Base-by-base conservation (phyloP, 2,888 invertebrate genomes). In the Drosophila kambysellisi region DNA sequence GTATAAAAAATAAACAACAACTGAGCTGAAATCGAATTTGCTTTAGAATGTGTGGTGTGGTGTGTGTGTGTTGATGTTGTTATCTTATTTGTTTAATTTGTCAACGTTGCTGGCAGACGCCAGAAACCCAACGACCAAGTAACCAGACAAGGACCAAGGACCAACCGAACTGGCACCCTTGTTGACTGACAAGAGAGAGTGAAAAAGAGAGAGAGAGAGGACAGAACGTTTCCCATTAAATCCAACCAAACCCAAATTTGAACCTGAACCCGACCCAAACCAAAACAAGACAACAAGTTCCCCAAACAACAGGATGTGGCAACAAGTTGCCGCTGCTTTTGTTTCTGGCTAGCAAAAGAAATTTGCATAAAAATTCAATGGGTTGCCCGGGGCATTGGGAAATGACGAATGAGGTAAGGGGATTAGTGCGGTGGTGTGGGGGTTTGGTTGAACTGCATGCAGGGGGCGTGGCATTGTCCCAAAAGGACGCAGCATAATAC, bases 31-130 rank as follows among this genome's bases (percentile, higher is more conserved):
- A 88, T 84, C 88, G 81, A 85, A 88, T 84, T 78, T 70, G 57
- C 29, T 32, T 56, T 50, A 12, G 20, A 39, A 9, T 64, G 39
- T 56, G 53, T 53, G 32, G n/a, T 30, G 48, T 64, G 41, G 25
- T 25, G 25, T 25, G n/a, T 30, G 48, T 64, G 41, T 71, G 66
- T 66, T 68, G 74, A 69, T 76, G 75, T 54, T 81, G 73, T 81
- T 83, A 73, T 83, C 79, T 83, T 87, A 83, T 89, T 88, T 86
- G 89, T 87, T 89, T 85, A 85, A 85, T 87, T 85, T 85, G 84
- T 89, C 70, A 82, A 67, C 69, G 67, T 66, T 69, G 65, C 50
- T 56, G 60, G 53, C 70, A 65, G 70, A 56, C 53, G 41, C 25
- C 52, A 29, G 33, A 12, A 17, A 29, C 48, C 50, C 50, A 71